Conservation (phyloP, 2,113 vertebrate species). For the Coregonus clupeaformis region DNA sequence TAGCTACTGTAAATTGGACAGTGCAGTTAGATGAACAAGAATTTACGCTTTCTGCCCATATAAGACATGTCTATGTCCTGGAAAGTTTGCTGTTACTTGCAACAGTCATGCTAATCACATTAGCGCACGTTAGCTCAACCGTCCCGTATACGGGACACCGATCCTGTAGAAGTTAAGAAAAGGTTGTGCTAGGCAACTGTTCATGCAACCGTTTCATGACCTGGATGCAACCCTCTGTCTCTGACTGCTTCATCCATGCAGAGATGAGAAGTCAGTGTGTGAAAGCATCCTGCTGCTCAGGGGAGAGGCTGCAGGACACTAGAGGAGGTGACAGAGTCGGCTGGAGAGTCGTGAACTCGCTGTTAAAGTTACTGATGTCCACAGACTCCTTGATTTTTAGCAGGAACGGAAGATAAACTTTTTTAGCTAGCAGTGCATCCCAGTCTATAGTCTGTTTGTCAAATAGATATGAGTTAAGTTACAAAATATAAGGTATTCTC, state of each 20-base stretch:
- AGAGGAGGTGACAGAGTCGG: conserved; percentile 81
- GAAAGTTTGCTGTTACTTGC: too few relatives aligned
- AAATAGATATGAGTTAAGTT: not conserved
- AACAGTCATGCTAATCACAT: too few relatives aligned
- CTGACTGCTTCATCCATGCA: conserved; percentile 59
- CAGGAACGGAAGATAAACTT: conserved; percentile 80
- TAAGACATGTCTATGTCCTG: too few relatives aligned
- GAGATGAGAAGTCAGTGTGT: conserved; percentile 85
- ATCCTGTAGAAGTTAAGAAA: too few relatives aligned
- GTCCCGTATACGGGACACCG: too few relatives aligned
- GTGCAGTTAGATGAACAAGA: too few relatives aligned
- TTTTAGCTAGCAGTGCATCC: conserved; percentile 83
- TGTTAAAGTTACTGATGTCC: conserved; percentile 87
- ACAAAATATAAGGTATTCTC: not conserved
- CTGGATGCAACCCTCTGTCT: not conserved
- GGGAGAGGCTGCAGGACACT: conserved; percentile 67
- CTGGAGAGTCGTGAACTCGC: conserved; percentile 85
- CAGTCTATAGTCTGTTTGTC: conserved; percentile 80
- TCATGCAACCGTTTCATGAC: not conserved
- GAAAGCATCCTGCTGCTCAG: conserved; percentile 81
- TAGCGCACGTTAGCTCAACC: too few relatives aligned
- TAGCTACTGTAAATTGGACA: too few relatives aligned
- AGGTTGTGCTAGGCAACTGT: conserved; percentile 9
- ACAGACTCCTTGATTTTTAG: conserved; percentile 74
- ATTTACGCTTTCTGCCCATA: too few relatives aligned